These are phyloP conservation scores for Arenaria interpres DNA, from an alignment of 2,113 vertebrate genomes.

Conservation along the genomic window DNA sequence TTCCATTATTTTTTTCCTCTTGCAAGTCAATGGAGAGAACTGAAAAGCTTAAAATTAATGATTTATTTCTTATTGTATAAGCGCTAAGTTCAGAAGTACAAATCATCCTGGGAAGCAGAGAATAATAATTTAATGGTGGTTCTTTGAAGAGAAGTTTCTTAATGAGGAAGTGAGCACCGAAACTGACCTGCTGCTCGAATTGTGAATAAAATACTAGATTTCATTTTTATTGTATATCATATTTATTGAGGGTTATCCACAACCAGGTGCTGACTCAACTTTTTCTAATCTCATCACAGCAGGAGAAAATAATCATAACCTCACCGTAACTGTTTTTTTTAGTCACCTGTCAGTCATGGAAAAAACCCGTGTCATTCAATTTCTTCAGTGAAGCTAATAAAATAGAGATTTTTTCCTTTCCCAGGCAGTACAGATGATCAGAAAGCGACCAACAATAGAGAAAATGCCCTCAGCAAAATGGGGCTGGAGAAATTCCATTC, in stretches of 20 bases:
- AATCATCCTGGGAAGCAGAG: background rate
- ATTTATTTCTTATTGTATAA: background rate
- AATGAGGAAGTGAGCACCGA: conserved; percentile 2
- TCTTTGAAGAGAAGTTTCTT: background rate
- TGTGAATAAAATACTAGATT: background rate
- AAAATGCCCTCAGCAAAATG: background rate
- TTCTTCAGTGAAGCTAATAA: background rate
- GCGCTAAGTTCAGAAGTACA: background rate
- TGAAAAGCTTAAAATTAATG: background rate
- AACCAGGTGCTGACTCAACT: background rate
- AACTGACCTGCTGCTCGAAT: background rate
- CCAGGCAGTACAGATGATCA: background rate
- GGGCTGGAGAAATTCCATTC: background rate
- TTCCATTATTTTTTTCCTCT: background rate
- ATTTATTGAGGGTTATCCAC: background rate
- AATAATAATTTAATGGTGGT: background rate
- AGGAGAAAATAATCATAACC: background rate
- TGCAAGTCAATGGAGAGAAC: background rate
- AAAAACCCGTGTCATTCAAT: background rate
- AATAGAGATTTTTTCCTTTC: background rate
- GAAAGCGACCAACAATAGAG: background rate
- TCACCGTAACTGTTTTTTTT: background rate
- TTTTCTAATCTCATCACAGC: background rate
- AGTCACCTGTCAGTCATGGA: background rate
- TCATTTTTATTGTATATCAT: background rate